These are phyloP conservation scores for Drosophila setifemur DNA, from an alignment of 1,140 invertebrate species.

Conservation along the genomic window DNA sequence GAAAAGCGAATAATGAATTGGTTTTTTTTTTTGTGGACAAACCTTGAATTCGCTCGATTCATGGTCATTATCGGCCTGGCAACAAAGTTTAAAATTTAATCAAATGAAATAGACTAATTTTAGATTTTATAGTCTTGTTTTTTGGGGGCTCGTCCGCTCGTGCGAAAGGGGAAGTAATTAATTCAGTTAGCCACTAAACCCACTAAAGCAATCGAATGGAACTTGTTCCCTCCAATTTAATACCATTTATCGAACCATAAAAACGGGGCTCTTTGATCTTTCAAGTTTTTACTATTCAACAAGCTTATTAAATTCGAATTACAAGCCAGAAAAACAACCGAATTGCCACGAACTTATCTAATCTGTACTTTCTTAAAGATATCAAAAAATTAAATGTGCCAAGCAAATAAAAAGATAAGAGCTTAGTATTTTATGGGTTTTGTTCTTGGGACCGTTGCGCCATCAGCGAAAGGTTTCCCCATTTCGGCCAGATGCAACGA, in stretches of 20 bases:
- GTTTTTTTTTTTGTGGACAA: not conserved
- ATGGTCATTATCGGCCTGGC: slow-evolving; percentile 9
- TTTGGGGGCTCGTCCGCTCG: slow-evolving; percentile 44
- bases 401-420: slow-evolving; percentile 40
- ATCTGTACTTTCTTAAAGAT: slow-evolving; percentile 26
- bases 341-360: slow-evolving; percentile 22
- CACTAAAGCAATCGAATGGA: not conserved
- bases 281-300: slow-evolving; percentile 17
- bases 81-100: not conserved
- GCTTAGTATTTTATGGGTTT: slow-evolving; percentile 5
- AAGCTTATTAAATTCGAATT: slow-evolving; percentile 38
- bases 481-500: slow-evolving; percentile 19
- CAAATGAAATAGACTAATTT: slow-evolving; percentile 6
- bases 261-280: slow-evolving; percentile 15
- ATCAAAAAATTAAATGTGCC: slow-evolving; percentile 31
- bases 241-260: slow-evolving; percentile 20
- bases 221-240: slow-evolving; percentile 16
- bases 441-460: slow-evolving; percentile 22
- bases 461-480: slow-evolving; percentile 35
- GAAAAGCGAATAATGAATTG: not conserved
- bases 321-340: slow-evolving; percentile 21
- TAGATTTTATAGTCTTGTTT: slow-evolving; percentile 18
- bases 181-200: not conserved
- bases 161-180: slow-evolving; percentile 1
- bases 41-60: not conserved